phyloP scores from a whole-genome alignment of 2,888 invertebrate genomes.

The Drosophila melanosoma region DNA sequence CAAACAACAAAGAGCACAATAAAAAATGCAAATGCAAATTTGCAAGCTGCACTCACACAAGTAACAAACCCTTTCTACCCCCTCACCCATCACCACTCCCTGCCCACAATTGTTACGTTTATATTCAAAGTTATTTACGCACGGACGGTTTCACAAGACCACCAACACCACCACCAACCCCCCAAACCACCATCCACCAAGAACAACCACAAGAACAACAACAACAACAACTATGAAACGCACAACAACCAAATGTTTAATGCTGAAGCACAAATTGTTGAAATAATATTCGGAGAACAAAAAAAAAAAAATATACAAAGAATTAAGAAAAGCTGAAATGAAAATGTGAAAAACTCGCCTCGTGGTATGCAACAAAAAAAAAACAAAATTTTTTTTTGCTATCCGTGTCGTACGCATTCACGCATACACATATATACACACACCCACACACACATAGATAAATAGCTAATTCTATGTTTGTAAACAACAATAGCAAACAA shows the following conservation, averaged over 20 bases:
- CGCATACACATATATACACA: conserved; percentile 15
- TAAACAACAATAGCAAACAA: conserved; percentile 43
- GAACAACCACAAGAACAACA: conserved; percentile 42
- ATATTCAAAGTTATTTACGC: conserved; percentile 68
- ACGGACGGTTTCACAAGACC: conserved; percentile 76
- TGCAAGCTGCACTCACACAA: conserved; percentile 62
- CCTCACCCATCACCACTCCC: not conserved
- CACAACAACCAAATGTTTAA: conserved; percentile 66
- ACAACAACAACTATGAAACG: conserved; percentile 32
- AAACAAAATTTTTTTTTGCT: conserved; percentile 34
- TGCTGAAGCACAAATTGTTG: conserved; percentile 75
- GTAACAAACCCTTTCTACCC: conserved; percentile 25
- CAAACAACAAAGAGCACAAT: conserved; percentile 39
- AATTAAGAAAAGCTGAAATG: conserved; percentile 35
- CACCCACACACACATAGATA: conserved; percentile 33
- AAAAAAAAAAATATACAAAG: conserved; percentile 35
- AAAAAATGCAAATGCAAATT: conserved; percentile 36
- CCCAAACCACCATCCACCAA: conserved; percentile 39
- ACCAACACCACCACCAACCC: conserved; percentile 48
- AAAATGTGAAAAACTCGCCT: conserved; percentile 33
- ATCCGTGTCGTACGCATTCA: conserved; percentile 22
- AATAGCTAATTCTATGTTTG: conserved; percentile 65
- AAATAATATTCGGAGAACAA: conserved; percentile 42
- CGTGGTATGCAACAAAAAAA: conserved; percentile 38
- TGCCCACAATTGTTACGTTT: conserved; percentile 50